Evolutionary conservation across 2,888 invertebrate species (phyloP), one percentile per base, ranked within the genome.

Genomic region (Lepidochrysops patricia): DNA sequence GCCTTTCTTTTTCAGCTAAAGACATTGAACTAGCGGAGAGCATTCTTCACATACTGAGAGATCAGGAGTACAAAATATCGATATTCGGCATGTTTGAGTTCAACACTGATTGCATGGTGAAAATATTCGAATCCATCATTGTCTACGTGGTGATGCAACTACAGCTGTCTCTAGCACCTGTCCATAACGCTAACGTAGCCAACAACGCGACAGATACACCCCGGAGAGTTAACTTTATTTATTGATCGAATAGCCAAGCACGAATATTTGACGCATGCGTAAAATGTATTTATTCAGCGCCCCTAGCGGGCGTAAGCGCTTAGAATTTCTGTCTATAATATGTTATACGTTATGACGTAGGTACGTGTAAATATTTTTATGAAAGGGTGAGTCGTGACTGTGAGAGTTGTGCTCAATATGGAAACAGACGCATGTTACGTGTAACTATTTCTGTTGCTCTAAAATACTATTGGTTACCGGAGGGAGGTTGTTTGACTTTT

Each of bases 61-160:
- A 37, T 2, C 49, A 60, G 25, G 52, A 60, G 25, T 52, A 50
- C 23, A 49, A 62, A 26, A 9, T 62, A 29, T 57, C 59, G 13
- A 37, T 62, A 1, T 62, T 60, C 12, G 62, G 62, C 4, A 57
- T 62, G 23, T 57, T 52, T 25, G 13, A 13, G n/a, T 62, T 32
- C 43, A 62, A 57, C 34, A 60, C 49, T 25, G 35, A 25, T 13
- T 23, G n/a, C 4, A 57, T 57, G 7, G 13, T 60, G 5, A 57
- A 60, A 13, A 57, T 57, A 4, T 15, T 37, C 2, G 49, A 50
- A 2, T 34, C 60, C 0, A 27, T 62, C 12, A 52, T 62, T 2
- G 57, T 62, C 32, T 59, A 58, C 19, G 23, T 62, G 1, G 37
- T 62, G 6, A 57, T 59, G 48, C 59, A 60, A 26, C 19, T 62